Percentiles rank a stretch among this genome's conserved stretches.
phyloP scores from a whole-genome alignment of 2,113 vertebrate species.

The Rhadina sibilatrix region DNA sequence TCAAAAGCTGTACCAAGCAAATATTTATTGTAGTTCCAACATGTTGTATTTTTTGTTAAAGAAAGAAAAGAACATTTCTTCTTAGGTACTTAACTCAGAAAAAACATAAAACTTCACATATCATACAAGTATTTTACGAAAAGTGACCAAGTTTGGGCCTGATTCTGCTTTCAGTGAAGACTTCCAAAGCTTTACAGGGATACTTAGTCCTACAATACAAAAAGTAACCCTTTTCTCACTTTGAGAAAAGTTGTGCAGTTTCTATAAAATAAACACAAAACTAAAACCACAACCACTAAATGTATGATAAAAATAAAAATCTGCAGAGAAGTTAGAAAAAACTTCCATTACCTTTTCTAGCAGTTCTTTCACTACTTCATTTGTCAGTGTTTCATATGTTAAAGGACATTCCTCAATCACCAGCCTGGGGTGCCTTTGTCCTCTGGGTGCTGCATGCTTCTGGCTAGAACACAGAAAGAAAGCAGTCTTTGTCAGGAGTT shows the following conservation, averaged over 20 bases:
- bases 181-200: background rate
- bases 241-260: background rate
- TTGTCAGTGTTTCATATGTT: constrained; percentile 82
- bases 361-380: constrained; percentile 82
- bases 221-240: background rate
- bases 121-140: background rate
- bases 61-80: background rate
- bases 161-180: background rate
- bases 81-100: background rate
- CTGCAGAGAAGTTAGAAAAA: background rate
- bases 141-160: background rate
- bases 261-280: background rate
- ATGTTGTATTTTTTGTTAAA: background rate
- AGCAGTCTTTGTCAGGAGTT: constrained; percentile 32
- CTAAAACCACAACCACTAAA: background rate
- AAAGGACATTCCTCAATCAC: constrained; percentile 93
- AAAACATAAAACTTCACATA: background rate
- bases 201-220: background rate
- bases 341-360: constrained; percentile 84
- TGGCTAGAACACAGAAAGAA: constrained; percentile 71
- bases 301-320: background rate
- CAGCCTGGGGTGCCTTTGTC: constrained; percentile 82
- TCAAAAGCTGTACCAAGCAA: background rate
- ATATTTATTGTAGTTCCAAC: background rate
- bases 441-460: constrained; percentile 77